Conservation (phyloP, 2,888 invertebrate species). For the Blastobasis adustella region DNA sequence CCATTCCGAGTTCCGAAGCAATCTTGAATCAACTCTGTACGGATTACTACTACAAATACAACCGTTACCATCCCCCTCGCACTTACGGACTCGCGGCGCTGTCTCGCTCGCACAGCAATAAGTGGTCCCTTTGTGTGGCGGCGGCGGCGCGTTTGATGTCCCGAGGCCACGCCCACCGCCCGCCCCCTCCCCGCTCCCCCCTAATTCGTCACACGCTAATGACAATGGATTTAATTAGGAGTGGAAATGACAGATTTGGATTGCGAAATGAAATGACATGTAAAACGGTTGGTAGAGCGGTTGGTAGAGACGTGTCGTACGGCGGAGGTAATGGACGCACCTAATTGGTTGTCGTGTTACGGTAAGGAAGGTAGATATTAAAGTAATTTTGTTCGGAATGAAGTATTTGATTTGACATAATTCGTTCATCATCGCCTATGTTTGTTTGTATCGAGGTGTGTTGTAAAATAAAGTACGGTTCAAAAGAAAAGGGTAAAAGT, state of each 20-base stretch:
- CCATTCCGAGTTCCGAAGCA: conserved; percentile 48
- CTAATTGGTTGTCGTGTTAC: conserved; percentile 20
- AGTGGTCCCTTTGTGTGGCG: conserved; percentile 50
- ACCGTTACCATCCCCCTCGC: conserved; percentile 29
- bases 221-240: conserved; percentile 69
- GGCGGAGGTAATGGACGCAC: no score
- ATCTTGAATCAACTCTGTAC: conserved; percentile 65
- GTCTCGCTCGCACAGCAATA: conserved; percentile 41
- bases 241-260: conserved; percentile 38
- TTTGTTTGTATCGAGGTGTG: no score
- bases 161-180: conserved; percentile 49
- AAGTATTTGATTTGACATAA: no score
- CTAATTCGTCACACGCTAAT: conserved; percentile 68
- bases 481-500: no score
- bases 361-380: conserved; percentile 9
- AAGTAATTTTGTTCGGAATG: no score
- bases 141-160: conserved; percentile 63
- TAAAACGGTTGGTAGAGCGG: no score
- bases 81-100: conserved; percentile 2
- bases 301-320: no score
- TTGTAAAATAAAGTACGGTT: no score
- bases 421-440: no score
- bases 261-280: conserved; percentile 20
- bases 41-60: conserved; percentile 61
- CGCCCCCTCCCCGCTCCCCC: conserved; percentile 39